A percentile compares a stretch with the other conserved stretches of the same genome.
Evolutionary conservation across 2,888 invertebrate species (phyloP).

Genomic region (Halictus ligatus): DNA sequence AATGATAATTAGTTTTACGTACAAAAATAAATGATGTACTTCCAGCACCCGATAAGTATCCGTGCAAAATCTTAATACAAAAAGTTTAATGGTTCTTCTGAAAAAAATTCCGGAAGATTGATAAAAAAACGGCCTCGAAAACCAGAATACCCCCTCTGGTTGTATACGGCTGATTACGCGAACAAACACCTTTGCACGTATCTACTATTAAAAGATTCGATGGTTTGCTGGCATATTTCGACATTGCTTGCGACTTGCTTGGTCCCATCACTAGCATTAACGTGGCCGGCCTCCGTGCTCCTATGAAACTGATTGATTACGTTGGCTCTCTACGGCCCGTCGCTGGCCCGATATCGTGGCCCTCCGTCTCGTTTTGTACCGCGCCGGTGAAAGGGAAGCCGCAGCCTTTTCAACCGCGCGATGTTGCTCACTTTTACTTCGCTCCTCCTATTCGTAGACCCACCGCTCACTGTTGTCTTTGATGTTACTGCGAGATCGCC

Average conservation of each 20-base stretch:
- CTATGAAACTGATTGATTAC: conserved; percentile 81
- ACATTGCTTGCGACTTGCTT: conserved; percentile 1
- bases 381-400: conserved; percentile 65
- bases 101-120: too few relatives aligned
- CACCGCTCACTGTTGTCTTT: conserved; percentile 30
- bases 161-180: too few relatives aligned
- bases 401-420: conserved; percentile 61
- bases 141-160: too few relatives aligned
- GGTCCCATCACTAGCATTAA: conserved; percentile 51
- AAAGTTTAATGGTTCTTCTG: too few relatives aligned
- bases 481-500: conserved; percentile 37
- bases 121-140: too few relatives aligned
- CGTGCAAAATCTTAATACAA: too few relatives aligned
- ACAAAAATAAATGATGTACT: neutral
- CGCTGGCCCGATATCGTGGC: conserved; percentile 57
- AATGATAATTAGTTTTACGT: neutral
- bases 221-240: neutral
- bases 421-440: conserved; percentile 62
- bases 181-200: neutral
- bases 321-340: conserved; percentile 61
- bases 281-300: conserved; percentile 67
- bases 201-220: neutral
- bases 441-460: conserved; percentile 17
- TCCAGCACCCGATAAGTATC: too few relatives aligned
- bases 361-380: conserved; percentile 61